Evolutionary conservation across 2,113 vertebrate species (phyloP), one percentile per base, ranked within the genome.

Genomic region (Salvelinus alpinus): DNA sequence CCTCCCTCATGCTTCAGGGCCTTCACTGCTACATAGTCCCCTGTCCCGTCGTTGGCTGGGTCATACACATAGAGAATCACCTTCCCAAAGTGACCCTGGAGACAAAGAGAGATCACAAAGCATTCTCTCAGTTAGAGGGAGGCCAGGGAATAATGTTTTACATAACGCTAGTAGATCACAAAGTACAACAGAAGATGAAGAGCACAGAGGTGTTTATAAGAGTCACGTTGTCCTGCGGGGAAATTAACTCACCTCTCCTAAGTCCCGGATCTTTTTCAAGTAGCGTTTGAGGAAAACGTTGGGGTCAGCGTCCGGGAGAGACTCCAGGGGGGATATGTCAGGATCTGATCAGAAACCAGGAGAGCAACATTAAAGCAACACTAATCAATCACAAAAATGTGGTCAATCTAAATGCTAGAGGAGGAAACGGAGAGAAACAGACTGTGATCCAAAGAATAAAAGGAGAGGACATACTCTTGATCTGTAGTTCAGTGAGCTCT

Each of bases 51-150:
- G 3, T 97, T 97, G 74, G 78, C 82, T 1, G 96, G 96, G 87
- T 98, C 96, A 5, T 98, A 98, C 85, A 92, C 87, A 70, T 93
- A 98, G 18, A 99, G 91, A 69, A 93, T 95, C 75, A 98, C 97
- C 71, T 95, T 97, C 69, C 97, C 97, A 22, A 99, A 99, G 84
- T 99, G 94, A 12, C 96, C 97, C 97, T 99, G 79, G 5, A 54
- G n/a, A 57, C 68, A 72, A 44, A 57, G 22, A 51, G 44, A 72
- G 44, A 57, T 29, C 83, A 67, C 34, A 82, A 13, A 62, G 29
- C 13, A 29, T 25, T 66, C 13, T 29, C 64, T 14, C 24, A 66
- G 20, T 64, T 3, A 64, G 62, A 25, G 62, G 25, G 24, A 60
- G 57, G 18, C 57, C 18, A 60, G 57, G 57, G n/a, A 60, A n/a